Evolutionary conservation across 2,888 invertebrate genomes (phyloP).

Genomic region (Heliconius charithonia): DNA sequence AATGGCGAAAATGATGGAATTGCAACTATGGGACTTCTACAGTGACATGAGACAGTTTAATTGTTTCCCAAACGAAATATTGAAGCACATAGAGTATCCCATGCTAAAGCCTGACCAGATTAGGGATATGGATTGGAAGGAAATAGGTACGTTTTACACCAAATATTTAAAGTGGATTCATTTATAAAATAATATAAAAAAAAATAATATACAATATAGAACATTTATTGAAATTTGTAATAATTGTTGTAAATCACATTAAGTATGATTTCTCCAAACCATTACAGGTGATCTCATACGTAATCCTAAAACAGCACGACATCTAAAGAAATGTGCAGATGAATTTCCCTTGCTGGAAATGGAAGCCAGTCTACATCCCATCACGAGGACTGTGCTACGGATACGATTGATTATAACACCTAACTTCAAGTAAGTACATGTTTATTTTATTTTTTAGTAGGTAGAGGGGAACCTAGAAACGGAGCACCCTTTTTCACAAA

Average conservation of each 20-base stretch:
- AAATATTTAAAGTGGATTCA: neutral
- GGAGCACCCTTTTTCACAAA: too few species aligned
- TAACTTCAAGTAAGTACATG: constrained; percentile 79
- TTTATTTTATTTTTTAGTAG: too few species aligned
- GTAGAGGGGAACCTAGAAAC: too few species aligned
- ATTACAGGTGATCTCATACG: constrained; percentile 86
- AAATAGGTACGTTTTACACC: constrained; percentile 90
- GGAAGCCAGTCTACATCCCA: constrained; percentile 95
- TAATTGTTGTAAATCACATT: too few species aligned
- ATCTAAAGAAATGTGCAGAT: constrained; percentile 92
- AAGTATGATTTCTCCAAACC: constrained; percentile 34
- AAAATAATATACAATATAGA: too few species aligned
- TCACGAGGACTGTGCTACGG: constrained; percentile 95
- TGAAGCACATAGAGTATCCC: constrained; percentile 91
- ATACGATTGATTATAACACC: constrained; percentile 92
- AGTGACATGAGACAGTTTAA: constrained; percentile 94
- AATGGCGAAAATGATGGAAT: constrained; percentile 96
- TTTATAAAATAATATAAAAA: neutral
- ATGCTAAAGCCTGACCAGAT: constrained; percentile 90
- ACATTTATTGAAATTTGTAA: too few species aligned
- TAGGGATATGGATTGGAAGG: constrained; percentile 93
- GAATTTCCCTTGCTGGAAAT: constrained; percentile 94
- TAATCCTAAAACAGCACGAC: constrained; percentile 89
- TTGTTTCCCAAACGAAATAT: constrained; percentile 89
- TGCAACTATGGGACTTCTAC: constrained; percentile 94